These are phyloP conservation scores for Procavia capensis DNA, from an alignment of 2,113 vertebrate genomes.

Conservation along the genomic window DNA sequence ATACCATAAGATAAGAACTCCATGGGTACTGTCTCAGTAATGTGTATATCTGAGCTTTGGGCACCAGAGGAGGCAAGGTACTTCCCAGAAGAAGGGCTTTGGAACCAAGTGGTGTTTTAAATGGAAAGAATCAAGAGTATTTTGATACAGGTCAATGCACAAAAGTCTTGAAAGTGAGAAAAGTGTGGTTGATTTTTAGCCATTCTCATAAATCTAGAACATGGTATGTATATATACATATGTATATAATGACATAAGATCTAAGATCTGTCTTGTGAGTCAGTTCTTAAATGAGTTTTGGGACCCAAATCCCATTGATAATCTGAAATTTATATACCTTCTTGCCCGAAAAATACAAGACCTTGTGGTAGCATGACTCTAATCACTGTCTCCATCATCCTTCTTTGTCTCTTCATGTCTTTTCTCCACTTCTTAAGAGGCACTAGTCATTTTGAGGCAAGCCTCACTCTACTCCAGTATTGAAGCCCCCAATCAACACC, in stretches of 20 bases:
- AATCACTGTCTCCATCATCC: too few species aligned
- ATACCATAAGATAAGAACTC: neutral
- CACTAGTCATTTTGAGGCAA: too few species aligned
- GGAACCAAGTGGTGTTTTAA: neutral
- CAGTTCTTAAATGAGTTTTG: neutral
- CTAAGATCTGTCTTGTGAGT: neutral
- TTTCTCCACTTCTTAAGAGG: too few species aligned
- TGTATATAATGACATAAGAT: neutral
- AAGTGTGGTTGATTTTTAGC: neutral
- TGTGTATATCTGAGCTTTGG: neutral
- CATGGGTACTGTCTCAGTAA: neutral
- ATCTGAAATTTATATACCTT: neutral
- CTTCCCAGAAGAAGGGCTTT: neutral
- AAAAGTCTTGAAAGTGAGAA: neutral
- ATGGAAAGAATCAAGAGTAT: neutral
- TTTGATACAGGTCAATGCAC: neutral
- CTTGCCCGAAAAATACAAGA: neutral
- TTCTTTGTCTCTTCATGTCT: too few species aligned
- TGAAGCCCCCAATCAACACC: too few species aligned
- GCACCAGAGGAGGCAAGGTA: neutral
- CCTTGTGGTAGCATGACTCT: too few species aligned
- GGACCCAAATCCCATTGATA: neutral
- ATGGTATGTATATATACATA: neutral
- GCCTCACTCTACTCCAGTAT: neutral
- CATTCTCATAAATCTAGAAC: neutral